These are phyloP conservation scores for Eulemur mongoz DNA, from an alignment of 2,797 vertebrate species.

Conservation along the genomic window DNA sequence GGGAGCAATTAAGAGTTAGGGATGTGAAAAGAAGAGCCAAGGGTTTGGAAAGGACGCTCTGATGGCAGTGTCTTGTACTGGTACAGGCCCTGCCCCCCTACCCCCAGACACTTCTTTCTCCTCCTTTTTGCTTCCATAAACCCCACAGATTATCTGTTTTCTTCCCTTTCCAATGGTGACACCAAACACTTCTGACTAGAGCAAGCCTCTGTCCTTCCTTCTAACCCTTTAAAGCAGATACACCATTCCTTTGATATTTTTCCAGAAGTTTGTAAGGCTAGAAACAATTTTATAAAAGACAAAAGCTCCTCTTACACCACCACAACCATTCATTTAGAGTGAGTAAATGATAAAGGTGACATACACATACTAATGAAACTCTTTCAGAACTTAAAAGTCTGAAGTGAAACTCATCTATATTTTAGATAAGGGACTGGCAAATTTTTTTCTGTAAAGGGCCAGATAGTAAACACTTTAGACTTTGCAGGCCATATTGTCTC, in stretches of 20 bases:
- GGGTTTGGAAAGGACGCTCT: neutral
- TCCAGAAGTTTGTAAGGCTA: neutral
- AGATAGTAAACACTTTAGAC: constrained; percentile 19
- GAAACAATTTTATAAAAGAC: constrained; percentile 4
- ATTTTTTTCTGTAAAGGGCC: neutral
- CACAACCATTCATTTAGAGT: constrained; percentile 7
- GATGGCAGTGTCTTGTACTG: neutral
- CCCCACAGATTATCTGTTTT: neutral
- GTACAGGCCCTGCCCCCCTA: neutral
- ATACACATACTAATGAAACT: neutral
- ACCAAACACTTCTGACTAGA: neutral
- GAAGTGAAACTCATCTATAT: neutral
- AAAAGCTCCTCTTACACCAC: neutral
- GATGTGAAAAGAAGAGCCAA: neutral
- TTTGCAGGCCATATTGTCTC: neutral
- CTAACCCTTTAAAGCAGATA: neutral
- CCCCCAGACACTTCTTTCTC: neutral
- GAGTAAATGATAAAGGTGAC: neutral
- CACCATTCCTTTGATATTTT: neutral
- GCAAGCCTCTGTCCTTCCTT: neutral
- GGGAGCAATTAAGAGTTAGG: neutral
- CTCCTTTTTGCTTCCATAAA: neutral
- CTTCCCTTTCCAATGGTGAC: neutral
- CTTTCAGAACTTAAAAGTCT: neutral
- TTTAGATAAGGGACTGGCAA: neutral